These are phyloP conservation scores for Haplochromis burtoni DNA, from an alignment of 2,113 vertebrate species.

Conservation along the genomic window DNA sequence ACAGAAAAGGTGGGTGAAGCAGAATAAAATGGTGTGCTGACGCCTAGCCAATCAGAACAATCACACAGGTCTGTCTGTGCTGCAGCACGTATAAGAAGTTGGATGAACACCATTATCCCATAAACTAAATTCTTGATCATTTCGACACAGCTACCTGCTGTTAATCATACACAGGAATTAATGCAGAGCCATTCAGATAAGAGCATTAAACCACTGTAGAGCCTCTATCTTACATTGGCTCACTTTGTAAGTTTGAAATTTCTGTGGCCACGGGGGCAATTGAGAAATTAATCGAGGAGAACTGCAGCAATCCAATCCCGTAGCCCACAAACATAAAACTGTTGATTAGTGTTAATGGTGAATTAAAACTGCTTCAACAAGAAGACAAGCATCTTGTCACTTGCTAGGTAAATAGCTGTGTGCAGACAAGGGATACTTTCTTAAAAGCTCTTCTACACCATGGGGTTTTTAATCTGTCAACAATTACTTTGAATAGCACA, in stretches of 20 bases:
- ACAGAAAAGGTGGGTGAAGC: slow-evolving; percentile 35
- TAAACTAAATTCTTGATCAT: slow-evolving; percentile 28
- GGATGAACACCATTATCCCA: slow-evolving; percentile 1
- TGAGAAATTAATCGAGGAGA: slow-evolving; percentile 51
- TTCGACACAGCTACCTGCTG: slow-evolving; percentile 6
- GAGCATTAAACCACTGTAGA: slow-evolving; percentile 35
- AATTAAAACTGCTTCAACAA: slow-evolving; percentile 12
- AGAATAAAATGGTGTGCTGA: slow-evolving; percentile 26
- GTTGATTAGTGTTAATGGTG: slow-evolving; percentile 36
- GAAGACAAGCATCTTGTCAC: neutral
- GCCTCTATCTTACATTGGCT: slow-evolving; percentile 47
- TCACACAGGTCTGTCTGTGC: slow-evolving; percentile 20
- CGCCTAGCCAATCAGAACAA: slow-evolving; percentile 48
- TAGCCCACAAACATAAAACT: slow-evolving; percentile 29
- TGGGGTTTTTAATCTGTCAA: slow-evolving; percentile 4
- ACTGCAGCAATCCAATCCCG: neutral
- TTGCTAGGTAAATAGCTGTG: neutral
- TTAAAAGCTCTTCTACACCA: neutral
- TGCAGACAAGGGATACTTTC: neutral
- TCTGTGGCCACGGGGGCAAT: slow-evolving; percentile 19
- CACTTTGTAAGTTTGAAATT: slow-evolving; percentile 51
- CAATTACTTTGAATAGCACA: neutral
- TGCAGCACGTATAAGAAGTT: slow-evolving; percentile 12
- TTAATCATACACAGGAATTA: slow-evolving; percentile 40
- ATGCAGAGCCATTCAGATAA: slow-evolving; percentile 37